These are phyloP conservation scores for Dasyurus viverrinus DNA, from an alignment of 2,113 vertebrate genomes.

Conservation along the genomic window DNA sequence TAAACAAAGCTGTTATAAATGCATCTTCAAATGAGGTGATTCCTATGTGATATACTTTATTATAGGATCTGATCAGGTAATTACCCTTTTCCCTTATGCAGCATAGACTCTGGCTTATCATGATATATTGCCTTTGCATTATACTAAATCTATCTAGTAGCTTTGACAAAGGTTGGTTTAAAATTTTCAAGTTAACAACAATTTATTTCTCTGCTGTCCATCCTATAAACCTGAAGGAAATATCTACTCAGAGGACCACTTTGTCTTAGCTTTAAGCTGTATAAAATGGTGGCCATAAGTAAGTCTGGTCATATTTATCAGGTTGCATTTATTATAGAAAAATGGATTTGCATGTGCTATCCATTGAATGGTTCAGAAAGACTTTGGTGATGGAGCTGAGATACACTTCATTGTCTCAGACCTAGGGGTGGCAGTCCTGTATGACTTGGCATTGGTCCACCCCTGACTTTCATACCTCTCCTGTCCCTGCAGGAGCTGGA, in stretches of 20 bases:
- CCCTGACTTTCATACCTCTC: conserved; percentile 50
- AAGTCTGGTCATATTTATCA: conserved; percentile 80
- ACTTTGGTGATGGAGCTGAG: conserved; percentile 21
- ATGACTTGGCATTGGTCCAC: conserved; percentile 64
- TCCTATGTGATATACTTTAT: conserved; percentile 2
- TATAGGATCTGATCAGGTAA: conserved; percentile 36
- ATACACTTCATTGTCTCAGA: conserved; percentile 59
- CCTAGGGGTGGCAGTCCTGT: conserved; percentile 28
- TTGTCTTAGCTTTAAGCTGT: conserved; percentile 73
- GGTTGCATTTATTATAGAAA: conserved; percentile 74
- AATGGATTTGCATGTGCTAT: conserved; percentile 76
- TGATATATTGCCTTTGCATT: conserved; percentile 1
- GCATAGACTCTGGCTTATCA: conserved; percentile 19
- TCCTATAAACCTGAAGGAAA: conserved; percentile 73
- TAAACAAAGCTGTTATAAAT: neutral
- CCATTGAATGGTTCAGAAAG: conserved; percentile 67
- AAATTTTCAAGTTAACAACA: conserved; percentile 66
- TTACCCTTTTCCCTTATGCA: conserved; percentile 19
- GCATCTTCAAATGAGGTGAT: conserved; percentile 14
- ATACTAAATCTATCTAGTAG: neutral
- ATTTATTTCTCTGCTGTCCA: conserved; percentile 75
- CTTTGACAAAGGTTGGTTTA: conserved; percentile 57
- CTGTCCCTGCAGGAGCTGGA: conserved; percentile 53
- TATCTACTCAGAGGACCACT: conserved; percentile 69
- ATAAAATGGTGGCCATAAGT: conserved; percentile 59